These are phyloP conservation scores for Isichthys henryi DNA, from an alignment of 2,113 vertebrate genomes.

Conservation along the genomic window DNA sequence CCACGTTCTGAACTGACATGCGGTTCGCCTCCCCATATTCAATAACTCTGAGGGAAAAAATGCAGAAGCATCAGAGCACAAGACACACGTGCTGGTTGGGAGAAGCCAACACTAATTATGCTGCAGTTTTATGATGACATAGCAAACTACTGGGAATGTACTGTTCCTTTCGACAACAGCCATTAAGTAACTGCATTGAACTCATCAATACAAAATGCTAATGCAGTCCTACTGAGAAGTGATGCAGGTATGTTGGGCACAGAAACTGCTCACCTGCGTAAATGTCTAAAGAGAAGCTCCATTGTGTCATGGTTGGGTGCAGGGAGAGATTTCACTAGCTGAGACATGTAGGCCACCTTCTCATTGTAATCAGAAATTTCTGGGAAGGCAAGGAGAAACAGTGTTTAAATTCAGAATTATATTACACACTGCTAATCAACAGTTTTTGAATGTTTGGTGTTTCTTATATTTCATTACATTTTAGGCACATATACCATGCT, in stretches of 20 bases:
- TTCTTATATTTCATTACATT: neutral
- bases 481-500: neutral
- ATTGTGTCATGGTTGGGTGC: slow-evolving; percentile 74
- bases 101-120: neutral
- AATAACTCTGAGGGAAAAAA: slow-evolving; percentile 61
- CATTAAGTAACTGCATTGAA: neutral
- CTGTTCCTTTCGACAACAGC: neutral
- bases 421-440: neutral
- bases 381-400: slow-evolving; percentile 34
- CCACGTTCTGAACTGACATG: slow-evolving; percentile 85
- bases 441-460: neutral
- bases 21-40: slow-evolving; percentile 74
- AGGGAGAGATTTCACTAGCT: slow-evolving; percentile 72
- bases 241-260: neutral
- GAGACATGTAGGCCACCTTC: slow-evolving; percentile 55
- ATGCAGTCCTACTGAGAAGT: neutral
- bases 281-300: slow-evolving; percentile 77
- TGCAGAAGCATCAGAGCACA: neutral
- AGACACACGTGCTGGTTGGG: neutral
- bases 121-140: neutral
- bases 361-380: slow-evolving; percentile 64
- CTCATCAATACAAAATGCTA: neutral
- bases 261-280: slow-evolving; percentile 67
- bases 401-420: neutral
- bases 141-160: neutral